A percentile compares a stretch with the other conserved stretches of the same genome.
Conservation (phyloP, 30 jellyfish, hydroid and myxozoan species). For the Aurelia aurita complex sp. Pacific region DNA sequence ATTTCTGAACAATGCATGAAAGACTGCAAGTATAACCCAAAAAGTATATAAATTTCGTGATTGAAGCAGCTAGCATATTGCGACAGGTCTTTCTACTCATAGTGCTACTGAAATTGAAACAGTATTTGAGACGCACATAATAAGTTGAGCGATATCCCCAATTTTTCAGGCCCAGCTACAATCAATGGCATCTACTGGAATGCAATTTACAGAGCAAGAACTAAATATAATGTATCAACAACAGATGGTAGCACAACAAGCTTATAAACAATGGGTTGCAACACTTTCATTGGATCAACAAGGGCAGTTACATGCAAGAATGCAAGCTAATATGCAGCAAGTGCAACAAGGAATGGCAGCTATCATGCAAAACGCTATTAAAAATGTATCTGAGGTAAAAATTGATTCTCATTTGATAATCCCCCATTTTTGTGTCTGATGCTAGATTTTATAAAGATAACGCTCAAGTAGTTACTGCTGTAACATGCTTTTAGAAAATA, state of each 20-base stretch:
- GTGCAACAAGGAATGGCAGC: conserved; percentile 98
- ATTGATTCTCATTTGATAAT: neutral
- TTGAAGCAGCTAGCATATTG: too few relatives aligned
- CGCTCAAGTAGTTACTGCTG: too few relatives aligned
- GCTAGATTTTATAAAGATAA: too few relatives aligned
- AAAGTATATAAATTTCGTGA: too few relatives aligned
- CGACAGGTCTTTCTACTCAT: too few relatives aligned
- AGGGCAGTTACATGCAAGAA: conserved; percentile 92
- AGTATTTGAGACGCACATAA: too few relatives aligned
- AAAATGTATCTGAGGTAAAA: conserved; percentile 57
- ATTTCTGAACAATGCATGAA: too few relatives aligned
- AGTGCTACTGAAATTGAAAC: too few relatives aligned
- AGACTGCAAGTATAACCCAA: too few relatives aligned
- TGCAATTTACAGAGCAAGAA: conserved; percentile 96
- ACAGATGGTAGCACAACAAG: conserved; percentile 96
- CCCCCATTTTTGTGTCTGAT: too few relatives aligned
- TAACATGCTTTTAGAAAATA: too few relatives aligned
- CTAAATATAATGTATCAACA: conserved; percentile 95
- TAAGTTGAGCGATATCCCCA: too few relatives aligned
- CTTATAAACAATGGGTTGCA: conserved; percentile 96
- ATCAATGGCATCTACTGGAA: conserved; percentile 97
- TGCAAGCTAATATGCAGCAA: conserved; percentile 98
- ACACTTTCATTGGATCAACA: conserved; percentile 97
- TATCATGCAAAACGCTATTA: conserved; percentile 68
- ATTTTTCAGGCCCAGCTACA: conserved; percentile 86